These are phyloP conservation scores for Magallana nippona DNA, from an alignment of 2,888 invertebrate species.

Conservation along the genomic window DNA sequence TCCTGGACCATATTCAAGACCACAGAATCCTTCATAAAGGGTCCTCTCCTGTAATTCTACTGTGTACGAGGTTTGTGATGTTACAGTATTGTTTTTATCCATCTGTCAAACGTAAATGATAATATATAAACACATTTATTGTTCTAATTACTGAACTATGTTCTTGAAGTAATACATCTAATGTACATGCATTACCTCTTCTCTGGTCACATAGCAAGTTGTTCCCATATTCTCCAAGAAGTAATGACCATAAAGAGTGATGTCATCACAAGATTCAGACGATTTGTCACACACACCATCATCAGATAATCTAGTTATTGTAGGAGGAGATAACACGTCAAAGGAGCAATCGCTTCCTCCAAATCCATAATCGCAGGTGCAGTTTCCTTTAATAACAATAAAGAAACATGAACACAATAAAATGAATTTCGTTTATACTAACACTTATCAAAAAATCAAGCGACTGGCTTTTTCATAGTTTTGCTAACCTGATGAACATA, in stretches of 20 bases:
- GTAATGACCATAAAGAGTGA: background rate
- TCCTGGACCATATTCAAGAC: background rate
- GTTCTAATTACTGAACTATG: too few species aligned
- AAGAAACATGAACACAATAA: too few species aligned
- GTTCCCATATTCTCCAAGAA: background rate
- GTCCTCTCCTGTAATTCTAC: background rate
- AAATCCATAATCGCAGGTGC: background rate
- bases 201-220: background rate
- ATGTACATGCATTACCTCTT: background rate
- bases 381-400: background rate
- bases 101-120: background rate
- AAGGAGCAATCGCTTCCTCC: background rate
- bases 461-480: too few species aligned
- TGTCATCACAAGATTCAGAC: background rate
- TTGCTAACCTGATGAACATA: background rate
- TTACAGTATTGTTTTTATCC: background rate
- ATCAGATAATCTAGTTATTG: background rate
- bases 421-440: too few species aligned
- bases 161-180: too few species aligned
- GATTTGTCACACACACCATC: conserved; percentile 5
- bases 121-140: too few species aligned
- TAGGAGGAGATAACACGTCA: background rate
- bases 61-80: background rate
- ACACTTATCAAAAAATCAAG: too few species aligned
- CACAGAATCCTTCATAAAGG: background rate